Conservation (phyloP, 2,113 vertebrate genomes). For the Syrmaticus mikado region DNA sequence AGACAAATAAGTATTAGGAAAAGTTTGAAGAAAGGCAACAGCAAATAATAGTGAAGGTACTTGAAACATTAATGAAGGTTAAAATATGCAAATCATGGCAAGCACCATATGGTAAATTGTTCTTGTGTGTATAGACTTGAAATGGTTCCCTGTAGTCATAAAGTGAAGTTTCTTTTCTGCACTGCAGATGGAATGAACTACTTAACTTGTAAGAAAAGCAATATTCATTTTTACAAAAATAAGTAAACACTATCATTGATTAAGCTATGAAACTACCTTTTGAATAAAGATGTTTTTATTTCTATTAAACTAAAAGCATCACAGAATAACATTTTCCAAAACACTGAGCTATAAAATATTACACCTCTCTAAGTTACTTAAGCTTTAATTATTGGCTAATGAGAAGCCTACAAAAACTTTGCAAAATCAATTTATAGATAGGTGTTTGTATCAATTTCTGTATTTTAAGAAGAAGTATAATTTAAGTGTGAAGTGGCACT, state of each 20-base stretch:
- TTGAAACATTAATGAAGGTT: constrained; percentile 66
- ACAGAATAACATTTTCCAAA: background rate
- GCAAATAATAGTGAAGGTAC: constrained; percentile 25
- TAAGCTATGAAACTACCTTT: background rate
- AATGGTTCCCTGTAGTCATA: constrained; percentile 35
- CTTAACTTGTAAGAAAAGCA: background rate
- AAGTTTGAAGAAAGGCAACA: constrained; percentile 39
- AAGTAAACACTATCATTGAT: background rate
- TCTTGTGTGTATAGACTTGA: constrained; percentile 29
- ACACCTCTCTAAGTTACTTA: background rate
- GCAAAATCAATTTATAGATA: background rate
- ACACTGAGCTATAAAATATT: background rate
- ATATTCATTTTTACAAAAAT: background rate
- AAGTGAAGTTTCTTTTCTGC: constrained; percentile 26
- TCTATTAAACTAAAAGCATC: background rate
- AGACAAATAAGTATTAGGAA: constrained; percentile 20
- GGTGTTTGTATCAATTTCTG: background rate
- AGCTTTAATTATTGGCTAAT: background rate
- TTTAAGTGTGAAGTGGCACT: background rate
- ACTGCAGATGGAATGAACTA: background rate
- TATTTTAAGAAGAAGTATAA: background rate
- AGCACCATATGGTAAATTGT: constrained; percentile 54
- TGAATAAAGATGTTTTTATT: background rate
- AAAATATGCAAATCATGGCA: constrained; percentile 56
- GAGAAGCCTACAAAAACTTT: background rate